Conservation (phyloP, 30 jellyfish, hydroid and myxozoan genomes). For the Clytia hemisphaerica region DNA sequence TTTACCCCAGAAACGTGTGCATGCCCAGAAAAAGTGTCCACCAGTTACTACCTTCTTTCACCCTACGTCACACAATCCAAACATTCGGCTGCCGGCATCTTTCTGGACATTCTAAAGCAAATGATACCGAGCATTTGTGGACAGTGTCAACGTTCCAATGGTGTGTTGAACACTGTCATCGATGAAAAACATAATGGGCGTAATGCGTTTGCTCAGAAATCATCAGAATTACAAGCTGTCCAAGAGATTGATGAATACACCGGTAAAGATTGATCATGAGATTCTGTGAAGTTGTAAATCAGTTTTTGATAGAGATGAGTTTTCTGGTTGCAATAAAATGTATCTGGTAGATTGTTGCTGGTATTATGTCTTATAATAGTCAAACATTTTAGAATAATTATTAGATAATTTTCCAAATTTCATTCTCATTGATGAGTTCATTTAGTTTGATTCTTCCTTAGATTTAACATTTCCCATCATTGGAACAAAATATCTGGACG, state of each 20-base stretch:
- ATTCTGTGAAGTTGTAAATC: too few relatives aligned
- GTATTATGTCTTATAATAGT: too few relatives aligned
- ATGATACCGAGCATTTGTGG: constrained; percentile 16
- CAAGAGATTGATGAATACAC: constrained; percentile 1
- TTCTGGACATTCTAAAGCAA: constrained; percentile 6
- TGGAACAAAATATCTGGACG: not conserved
- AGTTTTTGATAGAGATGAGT: too few relatives aligned
- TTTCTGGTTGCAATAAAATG: too few relatives aligned
- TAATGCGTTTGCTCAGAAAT: not conserved
- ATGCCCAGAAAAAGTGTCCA: constrained; percentile 66
- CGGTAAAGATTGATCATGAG: too few relatives aligned
- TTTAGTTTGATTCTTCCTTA: too few relatives aligned
- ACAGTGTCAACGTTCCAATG: constrained; percentile 13
- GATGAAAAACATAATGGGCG: constrained; percentile 9
- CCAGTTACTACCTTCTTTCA: constrained; percentile 33
- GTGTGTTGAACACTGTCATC: not conserved
- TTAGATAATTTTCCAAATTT: too few relatives aligned
- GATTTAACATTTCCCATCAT: constrained; percentile 17
- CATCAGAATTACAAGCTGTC: not conserved
- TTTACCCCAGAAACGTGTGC: constrained; percentile 56
- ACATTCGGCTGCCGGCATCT: not conserved
- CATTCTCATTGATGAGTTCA: too few relatives aligned
- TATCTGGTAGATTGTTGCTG: too few relatives aligned
- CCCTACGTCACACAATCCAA: not conserved
- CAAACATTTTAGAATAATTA: too few relatives aligned